A percentile compares a stretch with the other conserved stretches of the same genome.
These are phyloP conservation scores for Catajapyx aquilonaris DNA, from an alignment of 1,140 invertebrate genomes.

Conservation along the genomic window DNA sequence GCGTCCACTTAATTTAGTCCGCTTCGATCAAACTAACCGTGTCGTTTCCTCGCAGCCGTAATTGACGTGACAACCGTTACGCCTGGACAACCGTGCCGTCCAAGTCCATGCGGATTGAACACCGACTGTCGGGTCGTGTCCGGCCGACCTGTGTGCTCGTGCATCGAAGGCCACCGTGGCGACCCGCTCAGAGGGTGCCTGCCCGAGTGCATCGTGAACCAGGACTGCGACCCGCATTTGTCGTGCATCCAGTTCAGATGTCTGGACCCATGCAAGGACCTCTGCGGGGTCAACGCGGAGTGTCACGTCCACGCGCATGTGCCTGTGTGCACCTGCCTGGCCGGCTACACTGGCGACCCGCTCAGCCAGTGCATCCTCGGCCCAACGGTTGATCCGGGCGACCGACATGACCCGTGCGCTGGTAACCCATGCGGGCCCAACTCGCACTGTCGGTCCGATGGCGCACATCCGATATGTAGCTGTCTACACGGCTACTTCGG, in stretches of 20 bases:
- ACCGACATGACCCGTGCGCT: slow-evolving; percentile 15
- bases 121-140: slow-evolving; percentile 25
- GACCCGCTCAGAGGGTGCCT: slow-evolving; percentile 36
- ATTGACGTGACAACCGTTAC: not conserved
- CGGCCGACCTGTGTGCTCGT: slow-evolving; percentile 31
- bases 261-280: slow-evolving; percentile 20
- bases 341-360: slow-evolving; percentile 46
- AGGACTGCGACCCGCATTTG: slow-evolving; percentile 14
- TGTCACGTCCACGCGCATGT: slow-evolving; percentile 43
- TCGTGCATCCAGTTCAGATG: slow-evolving; percentile 8
- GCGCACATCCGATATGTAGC: slow-evolving; percentile 14
- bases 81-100: not conserved
- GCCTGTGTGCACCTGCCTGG: slow-evolving; percentile 38
- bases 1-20: slow-evolving; percentile 16
- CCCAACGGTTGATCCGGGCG: slow-evolving; percentile 13
- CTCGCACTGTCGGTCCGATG: slow-evolving; percentile 48
- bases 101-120: slow-evolving; percentile 22
- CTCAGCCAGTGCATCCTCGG: slow-evolving; percentile 34
- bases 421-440: slow-evolving; percentile 59
- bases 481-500: slow-evolving; percentile 14
- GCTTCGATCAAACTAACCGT: slow-evolving; percentile 9
- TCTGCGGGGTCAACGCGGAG: slow-evolving; percentile 35
- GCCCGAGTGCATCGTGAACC: slow-evolving; percentile 13
- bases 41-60: no score
- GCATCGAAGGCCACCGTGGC: slow-evolving; percentile 32